Evolutionary conservation across 1,140 invertebrate species (phyloP).

Genomic region (Pseudomyrmex cubaensis): DNA sequence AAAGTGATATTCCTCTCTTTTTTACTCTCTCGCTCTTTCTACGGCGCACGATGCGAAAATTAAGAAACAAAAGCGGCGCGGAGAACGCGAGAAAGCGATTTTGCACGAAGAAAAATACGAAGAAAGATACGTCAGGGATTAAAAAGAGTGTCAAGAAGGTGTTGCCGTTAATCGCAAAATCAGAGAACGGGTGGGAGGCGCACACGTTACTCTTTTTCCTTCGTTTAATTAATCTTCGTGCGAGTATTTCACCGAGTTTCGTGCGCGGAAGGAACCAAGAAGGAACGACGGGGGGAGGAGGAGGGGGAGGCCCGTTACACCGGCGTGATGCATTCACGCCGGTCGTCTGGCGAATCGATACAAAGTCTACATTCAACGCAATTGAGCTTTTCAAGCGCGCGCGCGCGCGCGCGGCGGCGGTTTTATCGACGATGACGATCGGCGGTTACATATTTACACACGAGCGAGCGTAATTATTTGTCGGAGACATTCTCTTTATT

Average conservation of each 20-base stretch:
- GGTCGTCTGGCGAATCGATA: slow-evolving; percentile 29
- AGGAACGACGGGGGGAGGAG: not conserved
- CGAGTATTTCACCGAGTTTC: slow-evolving; percentile 54
- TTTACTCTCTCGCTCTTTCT: not conserved
- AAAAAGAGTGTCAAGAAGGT: slow-evolving; percentile 57
- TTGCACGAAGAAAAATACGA: slow-evolving; percentile 50
- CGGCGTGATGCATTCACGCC: slow-evolving; percentile 41
- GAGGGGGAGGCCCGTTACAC: not conserved
- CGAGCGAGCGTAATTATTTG: slow-evolving; percentile 28
- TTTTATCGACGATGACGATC: slow-evolving; percentile 51
- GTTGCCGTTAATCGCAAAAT: slow-evolving; percentile 53
- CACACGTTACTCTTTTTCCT: slow-evolving; percentile 33
- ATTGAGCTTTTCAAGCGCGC: slow-evolving; percentile 26
- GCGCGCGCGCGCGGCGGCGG: not conserved
- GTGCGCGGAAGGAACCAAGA: slow-evolving; percentile 7
- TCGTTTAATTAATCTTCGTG: slow-evolving; percentile 58
- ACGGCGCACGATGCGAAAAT: slow-evolving; percentile 33
- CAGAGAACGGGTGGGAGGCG: slow-evolving; percentile 23
- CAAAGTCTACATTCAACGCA: slow-evolving; percentile 29
- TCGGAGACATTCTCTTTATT: slow-evolving; percentile 10
- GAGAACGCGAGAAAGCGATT: slow-evolving; percentile 32
- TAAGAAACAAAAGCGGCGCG: slow-evolving; percentile 39
- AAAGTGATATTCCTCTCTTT: not conserved
- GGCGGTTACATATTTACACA: slow-evolving; percentile 19
- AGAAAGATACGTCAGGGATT: slow-evolving; percentile 47